phyloP scores from a whole-genome alignment of 2,888 invertebrate species.

The Nymphalis polychloros region DNA sequence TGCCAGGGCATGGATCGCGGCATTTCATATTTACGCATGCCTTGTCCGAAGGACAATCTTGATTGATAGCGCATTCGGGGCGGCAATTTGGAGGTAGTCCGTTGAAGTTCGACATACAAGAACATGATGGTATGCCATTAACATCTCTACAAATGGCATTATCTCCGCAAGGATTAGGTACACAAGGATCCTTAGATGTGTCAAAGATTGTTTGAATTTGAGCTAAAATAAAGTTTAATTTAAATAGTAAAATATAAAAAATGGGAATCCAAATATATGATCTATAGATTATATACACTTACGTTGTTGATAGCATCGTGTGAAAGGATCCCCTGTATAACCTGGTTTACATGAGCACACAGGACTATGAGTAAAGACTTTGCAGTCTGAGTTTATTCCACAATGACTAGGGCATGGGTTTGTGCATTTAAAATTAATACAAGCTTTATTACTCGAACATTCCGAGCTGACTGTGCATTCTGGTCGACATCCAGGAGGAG shows the following conservation, averaged over 20 bases:
- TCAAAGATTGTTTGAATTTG: constrained; percentile 55
- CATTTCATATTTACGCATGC: constrained; percentile 89
- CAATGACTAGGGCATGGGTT: constrained; percentile 89
- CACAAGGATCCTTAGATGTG: constrained; percentile 82
- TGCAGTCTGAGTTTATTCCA: constrained; percentile 85
- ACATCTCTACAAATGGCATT: constrained; percentile 83
- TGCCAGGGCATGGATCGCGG: constrained; percentile 87
- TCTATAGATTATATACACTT: constrained; percentile 45
- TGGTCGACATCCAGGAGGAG: constrained; percentile 89
- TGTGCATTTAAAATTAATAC: constrained; percentile 88
- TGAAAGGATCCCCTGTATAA: constrained; percentile 86
- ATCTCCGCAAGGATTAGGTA: constrained; percentile 87
- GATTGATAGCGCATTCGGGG: constrained; percentile 87
- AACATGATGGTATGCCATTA: constrained; percentile 84
- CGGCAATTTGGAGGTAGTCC: constrained; percentile 88
- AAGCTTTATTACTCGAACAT: constrained; percentile 87
- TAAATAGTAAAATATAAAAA: background rate
- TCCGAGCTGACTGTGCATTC: constrained; percentile 90
- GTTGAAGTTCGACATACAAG: constrained; percentile 84
- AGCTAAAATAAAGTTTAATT: constrained; percentile 48
- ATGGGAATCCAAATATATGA: background rate
- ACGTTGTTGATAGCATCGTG: constrained; percentile 82
- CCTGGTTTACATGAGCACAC: constrained; percentile 86
- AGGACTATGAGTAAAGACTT: constrained; percentile 89
- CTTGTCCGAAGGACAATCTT: constrained; percentile 86